phyloP scores from a whole-genome alignment of 2,888 invertebrate genomes.

The Apotomis betuletana region DNA sequence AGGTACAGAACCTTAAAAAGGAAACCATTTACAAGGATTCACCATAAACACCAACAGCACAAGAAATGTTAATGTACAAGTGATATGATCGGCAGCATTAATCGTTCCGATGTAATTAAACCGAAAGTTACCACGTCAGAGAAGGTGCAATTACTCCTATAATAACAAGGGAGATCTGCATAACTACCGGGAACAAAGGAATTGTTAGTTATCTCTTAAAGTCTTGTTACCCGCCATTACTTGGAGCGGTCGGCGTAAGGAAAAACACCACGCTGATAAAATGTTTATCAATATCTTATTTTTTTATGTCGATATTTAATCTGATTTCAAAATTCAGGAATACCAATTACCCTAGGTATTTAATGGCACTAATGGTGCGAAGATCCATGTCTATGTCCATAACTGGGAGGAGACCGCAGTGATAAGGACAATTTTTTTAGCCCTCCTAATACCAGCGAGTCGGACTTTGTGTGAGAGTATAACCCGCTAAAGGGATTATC shows the following conservation, averaged over 20 bases:
- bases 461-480: too few species aligned
- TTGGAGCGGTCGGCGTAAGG: constrained; percentile 41
- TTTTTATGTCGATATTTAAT: constrained; percentile 23
- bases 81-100: constrained; percentile 22
- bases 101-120: constrained; percentile 47
- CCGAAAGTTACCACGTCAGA: constrained; percentile 51
- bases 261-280: constrained; percentile 4
- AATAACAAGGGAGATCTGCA: constrained; percentile 57
- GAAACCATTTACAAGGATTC: constrained; percentile 1
- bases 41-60: constrained; percentile 5
- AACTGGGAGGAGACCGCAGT: too few species aligned
- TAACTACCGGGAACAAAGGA: constrained; percentile 61
- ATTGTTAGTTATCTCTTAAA: constrained; percentile 56
- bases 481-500: too few species aligned
- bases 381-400: too few species aligned
- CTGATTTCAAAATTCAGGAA: constrained; percentile 4
- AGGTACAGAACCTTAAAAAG: too few species aligned
- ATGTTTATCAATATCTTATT: constrained; percentile 20
- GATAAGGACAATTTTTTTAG: too few species aligned
- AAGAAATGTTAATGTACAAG: constrained; percentile 8
- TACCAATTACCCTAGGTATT: too few species aligned
- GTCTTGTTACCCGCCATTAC: constrained; percentile 52
- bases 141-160: constrained; percentile 53
- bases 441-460: too few species aligned
- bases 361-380: too few species aligned